Evolutionary conservation across 2,113 vertebrate genomes (phyloP).

Genomic region (cat (Felis catus)): F.catus_Fca126_mat1.0 CM031424.1:88864501-88865000

Average conservation of each 20-base stretch:
- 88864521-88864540: neutral
- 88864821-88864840: no score
- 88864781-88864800: accelerated
- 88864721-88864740: neutral
- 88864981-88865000: neutral
- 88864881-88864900: neutral
- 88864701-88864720: neutral
- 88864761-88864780: neutral
- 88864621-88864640: accelerated
- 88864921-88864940: accelerated
- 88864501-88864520: no score
- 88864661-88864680: neutral
- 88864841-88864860: neutral
- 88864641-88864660: accelerated
- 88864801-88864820: accelerated
- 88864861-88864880: neutral
- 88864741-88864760: neutral
- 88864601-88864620: neutral
- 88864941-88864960: no score
- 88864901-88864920: accelerated
- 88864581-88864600: neutral
- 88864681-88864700: accelerated
- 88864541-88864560: neutral
- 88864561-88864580: neutral
- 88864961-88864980: neutral